phyloP scores from a whole-genome alignment of 2,888 invertebrate species.

The Trilocha varians region DNA sequence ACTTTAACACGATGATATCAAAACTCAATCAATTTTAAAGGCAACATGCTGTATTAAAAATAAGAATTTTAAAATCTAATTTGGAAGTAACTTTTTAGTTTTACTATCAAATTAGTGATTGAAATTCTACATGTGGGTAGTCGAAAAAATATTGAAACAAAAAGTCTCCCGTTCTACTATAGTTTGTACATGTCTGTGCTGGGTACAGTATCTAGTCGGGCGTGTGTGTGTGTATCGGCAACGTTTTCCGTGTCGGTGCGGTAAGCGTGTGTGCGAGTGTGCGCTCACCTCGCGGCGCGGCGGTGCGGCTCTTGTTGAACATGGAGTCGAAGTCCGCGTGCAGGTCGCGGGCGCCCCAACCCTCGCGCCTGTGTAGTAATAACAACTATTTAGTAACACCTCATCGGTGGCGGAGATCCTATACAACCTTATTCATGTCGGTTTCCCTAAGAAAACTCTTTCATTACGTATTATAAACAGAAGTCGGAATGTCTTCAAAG shows the following conservation, averaged over 20 bases:
- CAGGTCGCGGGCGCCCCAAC: conserved; percentile 78
- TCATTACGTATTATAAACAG: too few species aligned
- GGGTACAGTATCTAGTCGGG: not conserved
- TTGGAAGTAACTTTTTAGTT: too few species aligned
- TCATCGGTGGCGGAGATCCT: too few species aligned
- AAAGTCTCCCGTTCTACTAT: not conserved
- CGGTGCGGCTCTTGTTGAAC: conserved; percentile 73
- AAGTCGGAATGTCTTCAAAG: too few species aligned
- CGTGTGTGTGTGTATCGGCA: conserved; percentile 34
- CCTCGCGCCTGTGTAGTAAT: conserved; percentile 48
- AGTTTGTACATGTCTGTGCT: not conserved
- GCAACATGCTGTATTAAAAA: not conserved
- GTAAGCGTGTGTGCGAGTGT: conserved; percentile 26
- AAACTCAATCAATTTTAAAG: not conserved
- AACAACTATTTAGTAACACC: not conserved
- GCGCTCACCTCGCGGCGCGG: conserved; percentile 80
- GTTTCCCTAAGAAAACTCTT: too few species aligned
- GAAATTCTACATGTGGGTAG: not conserved
- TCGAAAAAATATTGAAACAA: not conserved
- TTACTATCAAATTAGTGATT: too few species aligned
- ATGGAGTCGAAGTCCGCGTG: conserved; percentile 82
- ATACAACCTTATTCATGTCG: too few species aligned
- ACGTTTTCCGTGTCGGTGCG: conserved; percentile 53
- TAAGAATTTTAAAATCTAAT: too few species aligned
- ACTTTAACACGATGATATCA: not conserved